A percentile compares a stretch with the other conserved stretches of the same genome.
Conservation (phyloP, 2,888 invertebrate species). For the Petrolisthes manimaculis region DNA sequence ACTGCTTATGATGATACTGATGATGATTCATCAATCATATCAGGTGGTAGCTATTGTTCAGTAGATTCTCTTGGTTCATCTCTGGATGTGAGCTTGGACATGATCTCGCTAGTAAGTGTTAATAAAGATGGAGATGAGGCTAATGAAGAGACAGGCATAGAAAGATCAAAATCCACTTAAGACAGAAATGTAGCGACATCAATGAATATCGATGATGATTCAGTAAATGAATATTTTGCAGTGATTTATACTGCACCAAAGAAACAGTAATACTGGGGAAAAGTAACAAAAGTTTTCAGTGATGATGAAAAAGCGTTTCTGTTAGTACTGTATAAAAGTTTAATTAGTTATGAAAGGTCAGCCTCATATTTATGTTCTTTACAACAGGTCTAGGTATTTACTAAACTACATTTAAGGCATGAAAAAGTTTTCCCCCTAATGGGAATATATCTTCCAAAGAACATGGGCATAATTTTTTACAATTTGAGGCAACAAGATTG, state of each 20-base stretch:
- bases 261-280: constrained; percentile 3
- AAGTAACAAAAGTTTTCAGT: constrained; percentile 7
- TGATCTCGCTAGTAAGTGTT: neutral
- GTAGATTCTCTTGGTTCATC: constrained; percentile 7
- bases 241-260: constrained; percentile 20
- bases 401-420: constrained; percentile 9
- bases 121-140: constrained; percentile 4
- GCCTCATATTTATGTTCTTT: neutral
- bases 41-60: neutral
- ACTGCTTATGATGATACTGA: neutral
- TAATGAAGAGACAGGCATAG: constrained; percentile 2
- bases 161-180: constrained; percentile 20
- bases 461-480: neutral
- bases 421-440: constrained; percentile 1
- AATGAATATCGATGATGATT: neutral
- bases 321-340: neutral
- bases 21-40: constrained; percentile 1
- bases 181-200: constrained; percentile 13
- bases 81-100: constrained; percentile 6
- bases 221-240: neutral
- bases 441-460: neutral
- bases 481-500: constrained; percentile 8
- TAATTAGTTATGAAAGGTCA: neutral
- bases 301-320: constrained; percentile 12
- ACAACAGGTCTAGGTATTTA: neutral